Percentiles rank a stretch among this genome's conserved stretches.
Conservation (phyloP, 2,113 vertebrate genomes). For the Dipodomys spectabilis region DNA sequence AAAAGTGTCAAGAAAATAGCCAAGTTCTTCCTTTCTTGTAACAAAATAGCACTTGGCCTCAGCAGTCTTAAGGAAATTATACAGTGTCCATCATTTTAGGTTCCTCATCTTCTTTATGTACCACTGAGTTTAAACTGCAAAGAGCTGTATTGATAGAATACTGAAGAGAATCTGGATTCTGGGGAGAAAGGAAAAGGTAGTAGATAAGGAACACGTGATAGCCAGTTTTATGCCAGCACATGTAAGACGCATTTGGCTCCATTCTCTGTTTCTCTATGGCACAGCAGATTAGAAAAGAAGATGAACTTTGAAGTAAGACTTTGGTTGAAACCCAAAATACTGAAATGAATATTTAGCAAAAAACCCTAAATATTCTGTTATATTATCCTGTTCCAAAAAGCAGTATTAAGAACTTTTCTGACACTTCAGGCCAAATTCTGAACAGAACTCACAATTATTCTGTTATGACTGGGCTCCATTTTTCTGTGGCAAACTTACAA, state of each 20-base stretch:
- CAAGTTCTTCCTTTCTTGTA: slow-evolving; percentile 86
- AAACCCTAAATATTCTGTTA: neutral
- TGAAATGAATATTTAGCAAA: too few relatives aligned
- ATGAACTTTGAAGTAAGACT: neutral
- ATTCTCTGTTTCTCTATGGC: neutral
- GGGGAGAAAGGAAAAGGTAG: slow-evolving; percentile 53
- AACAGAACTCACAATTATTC: neutral
- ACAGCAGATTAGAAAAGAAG: neutral
- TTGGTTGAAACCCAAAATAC: neutral
- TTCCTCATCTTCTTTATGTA: slow-evolving; percentile 95
- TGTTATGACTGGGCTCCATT: neutral
- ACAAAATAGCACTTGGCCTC: slow-evolving; percentile 84
- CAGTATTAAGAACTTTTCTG: neutral
- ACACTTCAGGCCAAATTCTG: slow-evolving; percentile 6
- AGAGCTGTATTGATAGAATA: slow-evolving; percentile 88
- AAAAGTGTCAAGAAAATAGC: slow-evolving; percentile 91
- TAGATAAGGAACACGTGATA: slow-evolving; percentile 5
- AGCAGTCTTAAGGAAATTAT: slow-evolving; percentile 86
- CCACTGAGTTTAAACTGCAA: slow-evolving; percentile 88
- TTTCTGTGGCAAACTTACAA: slow-evolving; percentile 18
- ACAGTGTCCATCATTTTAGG: slow-evolving; percentile 96
- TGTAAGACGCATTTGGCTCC: neutral
- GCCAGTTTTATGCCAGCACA: slow-evolving; percentile 41
- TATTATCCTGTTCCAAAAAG: neutral
- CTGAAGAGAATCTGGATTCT: slow-evolving; percentile 92